Conservation (phyloP, 2,797 vertebrate genomes). For the Agapornis canus region DNA sequence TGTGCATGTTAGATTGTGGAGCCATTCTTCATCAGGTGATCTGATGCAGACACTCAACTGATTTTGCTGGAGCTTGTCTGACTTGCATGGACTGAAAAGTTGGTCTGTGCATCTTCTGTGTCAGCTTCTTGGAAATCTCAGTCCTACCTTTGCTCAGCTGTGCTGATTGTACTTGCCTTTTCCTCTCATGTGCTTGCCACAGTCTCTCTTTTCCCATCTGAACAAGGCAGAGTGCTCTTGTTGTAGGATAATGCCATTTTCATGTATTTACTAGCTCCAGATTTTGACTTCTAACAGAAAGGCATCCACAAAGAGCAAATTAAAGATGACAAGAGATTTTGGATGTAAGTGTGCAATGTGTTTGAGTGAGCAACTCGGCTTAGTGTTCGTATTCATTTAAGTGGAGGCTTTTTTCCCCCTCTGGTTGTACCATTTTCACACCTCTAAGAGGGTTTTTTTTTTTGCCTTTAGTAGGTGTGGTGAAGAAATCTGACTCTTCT, state of each 20-base stretch:
- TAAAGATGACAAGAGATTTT: background rate
- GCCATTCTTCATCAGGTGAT: background rate
- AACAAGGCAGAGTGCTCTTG: background rate
- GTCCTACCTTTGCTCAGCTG: background rate
- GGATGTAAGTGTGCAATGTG: background rate
- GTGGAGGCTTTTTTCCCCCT: background rate
- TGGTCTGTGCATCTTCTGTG: background rate
- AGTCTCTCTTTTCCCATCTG: background rate
- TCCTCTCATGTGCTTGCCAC: background rate
- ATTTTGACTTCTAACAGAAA: background rate
- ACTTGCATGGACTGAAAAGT: background rate
- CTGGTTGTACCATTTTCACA: background rate
- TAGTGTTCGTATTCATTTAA: background rate
- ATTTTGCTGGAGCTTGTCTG: background rate
- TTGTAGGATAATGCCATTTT: background rate
- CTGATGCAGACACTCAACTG: background rate
- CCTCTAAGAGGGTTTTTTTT: background rate
- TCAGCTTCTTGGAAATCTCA: background rate
- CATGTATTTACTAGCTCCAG: background rate
- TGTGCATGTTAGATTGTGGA: background rate
- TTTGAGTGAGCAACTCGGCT: background rate
- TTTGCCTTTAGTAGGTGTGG: background rate
- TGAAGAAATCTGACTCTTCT: background rate
- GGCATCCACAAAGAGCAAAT: background rate
- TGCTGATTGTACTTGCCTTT: background rate